Percentiles rank a stretch among this genome's conserved stretches.
phyloP scores from a whole-genome alignment of 2,113 vertebrate genomes.

The Nannobrachium achirus region DNA sequence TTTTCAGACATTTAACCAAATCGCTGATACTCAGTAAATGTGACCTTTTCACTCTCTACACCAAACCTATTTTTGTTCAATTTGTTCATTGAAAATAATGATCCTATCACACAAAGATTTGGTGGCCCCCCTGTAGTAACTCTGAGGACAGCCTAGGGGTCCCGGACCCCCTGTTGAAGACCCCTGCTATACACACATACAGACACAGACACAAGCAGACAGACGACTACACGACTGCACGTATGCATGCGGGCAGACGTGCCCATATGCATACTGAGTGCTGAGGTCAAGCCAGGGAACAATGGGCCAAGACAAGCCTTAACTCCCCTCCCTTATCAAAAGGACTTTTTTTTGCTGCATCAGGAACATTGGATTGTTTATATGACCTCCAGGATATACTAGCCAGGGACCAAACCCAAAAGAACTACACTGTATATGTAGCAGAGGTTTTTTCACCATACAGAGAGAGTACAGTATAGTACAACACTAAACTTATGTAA shows the following conservation, averaged over 20 bases:
- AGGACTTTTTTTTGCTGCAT: slow-evolving; percentile 36
- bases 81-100: too few species aligned
- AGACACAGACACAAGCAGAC: neutral
- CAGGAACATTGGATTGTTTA: slow-evolving; percentile 56
- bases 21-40: too few species aligned
- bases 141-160: too few species aligned
- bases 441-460: slow-evolving; percentile 7
- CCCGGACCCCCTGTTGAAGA: too few species aligned
- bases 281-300: slow-evolving; percentile 49
- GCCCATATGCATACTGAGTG: slow-evolving; percentile 13
- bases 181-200: neutral
- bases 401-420: neutral
- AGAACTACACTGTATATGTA: slow-evolving; percentile 1
- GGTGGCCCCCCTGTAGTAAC: too few species aligned
- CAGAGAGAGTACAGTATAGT: slow-evolving; percentile 29
- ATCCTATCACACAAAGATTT: too few species aligned
- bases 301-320: slow-evolving; percentile 37
- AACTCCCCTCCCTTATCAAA: slow-evolving; percentile 56
- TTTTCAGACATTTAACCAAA: too few species aligned
- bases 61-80: too few species aligned
- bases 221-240: neutral
- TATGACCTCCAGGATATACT: slow-evolving; percentile 62
- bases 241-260: neutral
- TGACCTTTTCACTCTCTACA: too few species aligned
- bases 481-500: slow-evolving; percentile 10